Base-by-base conservation (phyloP, 2,888 invertebrate genomes). In the Sisyra terminalis region DNA sequence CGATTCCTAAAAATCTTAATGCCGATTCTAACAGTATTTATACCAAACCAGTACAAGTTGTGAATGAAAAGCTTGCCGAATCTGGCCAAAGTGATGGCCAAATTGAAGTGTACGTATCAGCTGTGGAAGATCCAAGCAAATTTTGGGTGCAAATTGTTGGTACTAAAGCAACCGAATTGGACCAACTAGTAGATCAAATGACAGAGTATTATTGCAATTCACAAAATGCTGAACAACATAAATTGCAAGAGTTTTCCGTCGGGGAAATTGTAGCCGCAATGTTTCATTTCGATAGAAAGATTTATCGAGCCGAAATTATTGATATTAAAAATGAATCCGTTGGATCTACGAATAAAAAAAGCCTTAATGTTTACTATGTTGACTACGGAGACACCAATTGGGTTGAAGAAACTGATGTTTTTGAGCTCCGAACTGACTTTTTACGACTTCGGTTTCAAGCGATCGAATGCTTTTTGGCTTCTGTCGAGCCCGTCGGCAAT, bases 91-190 rank as follows among this genome's bases (percentile, higher is more conserved):
- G 39, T 10, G 75, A 77, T 45, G 71, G 78, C 1, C 71, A 73
- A 13, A 74, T 87, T 55, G 83, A 90, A 55, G 84, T 90, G 11
- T 90, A 82, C 61, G 83, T 92, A 3, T 87, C 88, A 0, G 87
- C 89, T 1, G 75, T 87, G 47, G 79, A 81, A 10, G 78, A 77
- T 18, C 90, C 90, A 1, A 67, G 65, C 11, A 67, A 68, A 47
- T 92, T 93, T 65, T 93, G 89, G 87, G 72, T 92, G 8, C 92
- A 92, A 66, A 71, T 86, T 47, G 73, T 79, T 42, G 82, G 85
- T 0, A 72, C 80, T 0, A 63, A 63, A 50, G 78, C 83, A 1
- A 67, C 75, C 6, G 76, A 83, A 55, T 65, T 93, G 11, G 87
- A 92, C 58, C 72, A 78, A 39, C 64, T 93, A 29, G 82, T 86